Evolutionary conservation across 2,888 invertebrate species (phyloP), one percentile per base, ranked within the genome.

Genomic region (Crematogaster levior): DNA sequence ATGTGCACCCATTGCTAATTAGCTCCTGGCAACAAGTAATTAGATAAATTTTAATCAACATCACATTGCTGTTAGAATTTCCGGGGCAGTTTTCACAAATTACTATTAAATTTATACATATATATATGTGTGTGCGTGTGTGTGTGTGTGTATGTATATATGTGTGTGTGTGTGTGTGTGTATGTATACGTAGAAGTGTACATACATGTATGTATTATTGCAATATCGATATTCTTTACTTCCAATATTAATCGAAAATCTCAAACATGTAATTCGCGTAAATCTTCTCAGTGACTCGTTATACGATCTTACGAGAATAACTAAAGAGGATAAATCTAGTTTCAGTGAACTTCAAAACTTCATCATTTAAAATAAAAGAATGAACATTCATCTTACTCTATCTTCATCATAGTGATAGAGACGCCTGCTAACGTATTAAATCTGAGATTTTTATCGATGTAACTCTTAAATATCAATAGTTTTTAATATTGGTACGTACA

Each of bases 31-130:
- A 66, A 81, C 75, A 66, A 68, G 72, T 80, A 88, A 88, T 88
- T 88, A 86, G 85, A 82, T 84, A 68, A 83, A 83, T 88, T 75
- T 86, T 86, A 88, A 88, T 86, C 87, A 86, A 79, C 60, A 56
- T 72, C 37, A 65, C n/a, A 30, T 46, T 51, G 24, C 6, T n/a
- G 53, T 65, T 51, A 83, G 48, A 70, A 75, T 83, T 79, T 81
- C 46, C 60, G 21, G 12, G 12, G 10, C 43, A 58, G 51, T 46
- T 65, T 80, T 85, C 77, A 34, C 0, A 34, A 43, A 79, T 82
- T 81, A 83, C 81, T 75, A 6, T 34, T 3, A 3, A 6, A 3
- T 34, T 34, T 34, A 34, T 34, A 34, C n/a, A n/a, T n/a, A n/a
- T n/a, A n/a, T n/a, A n/a, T n/a, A n/a, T n/a, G n/a, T n/a, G n/a